A percentile compares a stretch with the other conserved stretches of the same genome.
These are phyloP conservation scores for Crotalus horridus DNA, from an alignment of 2,113 vertebrate species.

Conservation along the genomic window DNA sequence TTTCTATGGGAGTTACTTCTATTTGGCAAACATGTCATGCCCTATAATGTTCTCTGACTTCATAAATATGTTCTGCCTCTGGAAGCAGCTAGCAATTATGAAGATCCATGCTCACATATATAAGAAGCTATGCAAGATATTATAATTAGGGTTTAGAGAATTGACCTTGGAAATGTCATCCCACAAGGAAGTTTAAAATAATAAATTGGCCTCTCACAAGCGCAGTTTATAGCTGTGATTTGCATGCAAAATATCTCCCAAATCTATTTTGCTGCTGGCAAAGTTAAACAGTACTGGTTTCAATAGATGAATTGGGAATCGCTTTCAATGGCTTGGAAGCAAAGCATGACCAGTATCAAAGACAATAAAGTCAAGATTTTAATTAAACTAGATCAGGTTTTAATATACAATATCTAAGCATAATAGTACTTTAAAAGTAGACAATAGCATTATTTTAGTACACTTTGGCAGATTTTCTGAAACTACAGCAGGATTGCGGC, in stretches of 20 bases:
- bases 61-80: background rate
- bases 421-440: background rate
- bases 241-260: background rate
- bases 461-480: background rate
- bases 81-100: background rate
- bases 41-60: background rate
- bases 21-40: background rate
- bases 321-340: background rate
- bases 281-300: background rate
- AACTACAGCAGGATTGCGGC: background rate
- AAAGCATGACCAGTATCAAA: background rate
- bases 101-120: background rate
- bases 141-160: background rate
- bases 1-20: background rate
- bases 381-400: background rate
- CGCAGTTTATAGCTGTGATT: background rate
- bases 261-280: background rate
- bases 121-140: background rate
- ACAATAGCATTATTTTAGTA: background rate
- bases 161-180: background rate
- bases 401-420: background rate
- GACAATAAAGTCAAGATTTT: background rate
- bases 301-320: background rate
- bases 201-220: background rate
- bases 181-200: background rate